phyloP scores from a whole-genome alignment of 2,113 vertebrate genomes.

The Psittacara wagleri region DNA sequence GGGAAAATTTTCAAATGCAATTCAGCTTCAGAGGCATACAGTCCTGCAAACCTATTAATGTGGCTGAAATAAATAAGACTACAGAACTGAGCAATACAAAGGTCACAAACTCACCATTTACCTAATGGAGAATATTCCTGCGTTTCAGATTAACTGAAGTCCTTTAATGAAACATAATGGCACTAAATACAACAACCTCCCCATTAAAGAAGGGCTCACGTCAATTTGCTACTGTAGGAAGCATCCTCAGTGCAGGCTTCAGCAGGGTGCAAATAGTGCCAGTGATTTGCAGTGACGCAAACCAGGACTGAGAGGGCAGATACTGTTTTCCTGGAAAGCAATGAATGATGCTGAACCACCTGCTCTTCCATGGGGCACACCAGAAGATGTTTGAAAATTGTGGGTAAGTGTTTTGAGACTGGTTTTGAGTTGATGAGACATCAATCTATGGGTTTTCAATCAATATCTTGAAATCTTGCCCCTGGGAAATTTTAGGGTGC shows the following conservation, averaged over 20 bases:
- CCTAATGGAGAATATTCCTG: not conserved
- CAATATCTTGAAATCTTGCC: not conserved
- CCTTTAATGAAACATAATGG: not conserved
- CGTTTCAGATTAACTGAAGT: not conserved
- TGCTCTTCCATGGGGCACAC: not conserved
- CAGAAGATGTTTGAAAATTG: not conserved
- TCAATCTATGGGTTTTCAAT: not conserved
- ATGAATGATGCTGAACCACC: not conserved
- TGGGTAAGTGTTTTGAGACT: not conserved
- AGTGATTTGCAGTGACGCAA: not conserved
- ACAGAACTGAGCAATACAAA: not conserved
- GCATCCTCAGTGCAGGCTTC: not conserved
- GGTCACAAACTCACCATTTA: not conserved
- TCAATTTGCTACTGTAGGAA: not conserved
- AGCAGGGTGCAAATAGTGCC: accelerated
- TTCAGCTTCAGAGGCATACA: not conserved
- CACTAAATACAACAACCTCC: not conserved
- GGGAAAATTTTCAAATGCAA: not conserved
- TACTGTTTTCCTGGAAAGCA: not conserved
- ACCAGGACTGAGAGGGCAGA: accelerated
- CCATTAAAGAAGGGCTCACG: not conserved
- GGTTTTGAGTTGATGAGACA: not conserved
- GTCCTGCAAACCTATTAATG: not conserved
- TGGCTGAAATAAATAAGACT: not conserved
- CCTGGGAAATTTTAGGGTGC: not conserved